A percentile compares a stretch with the other conserved stretches of the same genome.
phyloP scores from a whole-genome alignment of 2,888 invertebrate species.

The Morpho helenor region DNA sequence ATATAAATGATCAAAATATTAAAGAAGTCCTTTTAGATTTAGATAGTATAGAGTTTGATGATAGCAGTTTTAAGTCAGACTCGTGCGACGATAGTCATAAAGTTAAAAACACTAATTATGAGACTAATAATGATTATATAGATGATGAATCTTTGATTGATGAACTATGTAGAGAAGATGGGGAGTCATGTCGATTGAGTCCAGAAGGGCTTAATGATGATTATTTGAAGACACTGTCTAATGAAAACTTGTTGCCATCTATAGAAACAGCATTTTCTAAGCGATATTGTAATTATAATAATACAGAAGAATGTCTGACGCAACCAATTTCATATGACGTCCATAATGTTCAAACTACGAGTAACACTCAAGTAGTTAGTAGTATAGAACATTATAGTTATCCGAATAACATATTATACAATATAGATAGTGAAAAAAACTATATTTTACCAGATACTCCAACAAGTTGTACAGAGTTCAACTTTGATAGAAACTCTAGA shows the following conservation, averaged over 20 bases:
- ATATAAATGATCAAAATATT: constrained; percentile 65
- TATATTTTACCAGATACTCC: constrained; percentile 66
- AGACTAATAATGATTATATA: constrained; percentile 61
- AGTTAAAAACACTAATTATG: constrained; percentile 39
- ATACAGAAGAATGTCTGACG: constrained; percentile 36
- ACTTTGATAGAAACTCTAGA: constrained; percentile 55
- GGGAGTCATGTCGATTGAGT: constrained; percentile 53
- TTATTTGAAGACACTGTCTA: constrained; percentile 44
- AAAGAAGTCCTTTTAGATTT: constrained; percentile 69
- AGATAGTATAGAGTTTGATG: constrained; percentile 65
- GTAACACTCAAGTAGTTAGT: constrained; percentile 39
- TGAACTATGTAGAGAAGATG: constrained; percentile 69
- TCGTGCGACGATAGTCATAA: constrained; percentile 35
- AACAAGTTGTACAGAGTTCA: constrained; percentile 66
- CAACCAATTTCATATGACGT: constrained; percentile 30
- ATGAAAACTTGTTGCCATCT: constrained; percentile 59
- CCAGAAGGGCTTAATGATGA: constrained; percentile 62
- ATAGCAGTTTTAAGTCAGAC: constrained; percentile 47
- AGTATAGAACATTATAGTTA: constrained; percentile 71
- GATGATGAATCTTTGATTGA: constrained; percentile 72
- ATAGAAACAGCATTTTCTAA: constrained; percentile 71
- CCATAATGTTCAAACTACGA: constrained; percentile 31
- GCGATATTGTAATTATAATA: constrained; percentile 52
- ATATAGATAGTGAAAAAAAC: constrained; percentile 55
- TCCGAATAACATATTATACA: constrained; percentile 66